Evolutionary conservation across 2,888 invertebrate species (phyloP), one percentile per base, ranked within the genome.

Genomic region (Acanthosepion lycidas): DNA sequence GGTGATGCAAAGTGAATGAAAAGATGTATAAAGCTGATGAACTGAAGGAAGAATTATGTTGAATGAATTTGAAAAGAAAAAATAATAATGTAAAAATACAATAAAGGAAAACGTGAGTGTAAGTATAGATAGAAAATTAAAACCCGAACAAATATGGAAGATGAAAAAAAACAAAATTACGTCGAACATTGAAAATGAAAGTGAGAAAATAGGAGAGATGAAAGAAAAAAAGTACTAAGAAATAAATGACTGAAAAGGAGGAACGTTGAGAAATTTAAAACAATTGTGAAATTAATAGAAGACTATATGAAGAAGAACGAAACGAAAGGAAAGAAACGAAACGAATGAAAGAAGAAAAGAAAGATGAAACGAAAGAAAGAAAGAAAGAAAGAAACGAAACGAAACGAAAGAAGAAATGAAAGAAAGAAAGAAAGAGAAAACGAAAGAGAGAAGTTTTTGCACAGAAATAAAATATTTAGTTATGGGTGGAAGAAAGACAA

Each of bases 361-460:
- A 78, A n/a, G 5, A 78, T 3, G n/a, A n/a, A 28, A 5, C 15
- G 28, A 6, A 28, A 26, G 28, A 6, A n/a, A 8, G 9, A 55
- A 18, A 55, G 20, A 55, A 78, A 0, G 15, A 78, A 78, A 78
- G 15, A 28, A n/a, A 78, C 0, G 12, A n/a, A n/a, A 2, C 1
- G 1, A 8, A 28, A 8, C 0, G 8, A n/a, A 0, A 78, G 28
- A n/a, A 28, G n/a, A 8, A 9, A 0, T 2, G 15, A 6, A 0
- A 28, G 78, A 64, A n/a, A 78, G 28, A 12, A 9, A 78, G 0
- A n/a, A 23, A 12, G n/a, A 78, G 1, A 12, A 15, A n/a, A 12
- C 33, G n/a, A 78, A 78, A n/a, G 18, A 78, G n/a, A 78, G 33
- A 15, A n/a, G 15, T 15, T 8, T 4, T 5, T 12, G 78, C 12